Evolutionary conservation across 2,113 vertebrate genomes (phyloP), one percentile per base, ranked within the genome.

Genomic region (Python bivittatus): DNA sequence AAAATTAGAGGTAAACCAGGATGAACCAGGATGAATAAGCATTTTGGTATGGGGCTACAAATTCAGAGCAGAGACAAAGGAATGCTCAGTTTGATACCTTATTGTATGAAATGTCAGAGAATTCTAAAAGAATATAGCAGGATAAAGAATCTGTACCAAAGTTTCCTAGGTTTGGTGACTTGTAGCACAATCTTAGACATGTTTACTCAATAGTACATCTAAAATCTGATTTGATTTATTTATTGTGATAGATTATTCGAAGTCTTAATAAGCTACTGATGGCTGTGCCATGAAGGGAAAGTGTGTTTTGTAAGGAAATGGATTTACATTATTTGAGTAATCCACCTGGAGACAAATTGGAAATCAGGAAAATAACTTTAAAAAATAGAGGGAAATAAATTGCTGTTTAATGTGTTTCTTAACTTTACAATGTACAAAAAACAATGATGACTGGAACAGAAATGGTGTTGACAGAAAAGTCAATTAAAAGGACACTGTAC

Each of bases 401-500:
- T 4, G 1, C 15, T 91, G 90, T 3, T 38, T 88, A 92, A 8
- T 22, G 61, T 79, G 88, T 91, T 92, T 58, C 56, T 92, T 86
- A 42, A 20, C n/a, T n/a, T 90, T 94, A n/a, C 60, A 58, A 72
- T 91, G 10, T 11, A 58, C 1, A 61, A 0, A 72, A 64, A 54
- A 84, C 86, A 87, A 88, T 1, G 10, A 54, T 53, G 84, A 52
- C 38, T 88, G 52, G 56, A 89, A 23, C 90, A 44, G 23, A 27
- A 29, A 42, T 84, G 60, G 17, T 6, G 53, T 88, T 60, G 95
- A 48, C 93, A 95, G 90, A 83, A 1, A 33, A 93, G 56, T 10
- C 53, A 58, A 44, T 91, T 92, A 13, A 33, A 38, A 88, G 89
- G 72, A 88, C 53, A 60, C 87, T 13, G 4, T 88, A 48, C 60